Evolutionary conservation across 2,888 invertebrate species (phyloP), one percentile per base, ranked within the genome.

Genomic region (Cristatella mucedo): DNA sequence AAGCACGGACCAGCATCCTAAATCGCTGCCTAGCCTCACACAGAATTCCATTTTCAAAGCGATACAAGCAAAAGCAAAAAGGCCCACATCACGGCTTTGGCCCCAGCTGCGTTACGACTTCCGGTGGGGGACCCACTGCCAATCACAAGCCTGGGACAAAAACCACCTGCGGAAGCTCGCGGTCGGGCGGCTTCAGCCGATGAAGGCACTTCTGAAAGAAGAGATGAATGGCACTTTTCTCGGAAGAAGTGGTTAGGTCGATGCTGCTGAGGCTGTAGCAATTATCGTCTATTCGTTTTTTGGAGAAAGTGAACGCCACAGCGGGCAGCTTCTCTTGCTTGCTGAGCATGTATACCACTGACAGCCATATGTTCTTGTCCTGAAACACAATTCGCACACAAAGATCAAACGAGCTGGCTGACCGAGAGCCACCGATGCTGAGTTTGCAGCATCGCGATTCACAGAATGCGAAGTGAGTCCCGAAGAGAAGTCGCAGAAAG

Each of bases 231-330:
- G 80, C 76, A 7, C 75, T 74, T 56, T 86, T 89, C 63, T 97
- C 91, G 41, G 74, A 74, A 1, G 76, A 75, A 0, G 79, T 82
- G 4, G 85, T 86, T 41, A 95, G 70, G 63, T 87, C 82, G 26
- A 69, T 56, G 13, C 56, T 68, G 2, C 51, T 46, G 32, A 56
- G 74, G 71, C 67, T 76, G 70, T 51, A 69, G 55, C 78, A 76
- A 52, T 76, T 78, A 37, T 69, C 70, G 54, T 83, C 77, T 59
- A 81, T 87, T 61, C 80, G 75, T 46, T 66, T 80, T 47, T 86
- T 71, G 0, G 93, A 93, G 49, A 97, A 74, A 0, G 85, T 86
- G 59, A 97, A 97, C 0, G 83, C 81, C 0, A 97, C 89, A 0
- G 85, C 83, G 0, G 97, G 97, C 40, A 97, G 70, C 57, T 85